These are phyloP conservation scores for Monodelphis domestica DNA, from an alignment of 2,797 vertebrate genomes.

Conservation along the genomic window DNA sequence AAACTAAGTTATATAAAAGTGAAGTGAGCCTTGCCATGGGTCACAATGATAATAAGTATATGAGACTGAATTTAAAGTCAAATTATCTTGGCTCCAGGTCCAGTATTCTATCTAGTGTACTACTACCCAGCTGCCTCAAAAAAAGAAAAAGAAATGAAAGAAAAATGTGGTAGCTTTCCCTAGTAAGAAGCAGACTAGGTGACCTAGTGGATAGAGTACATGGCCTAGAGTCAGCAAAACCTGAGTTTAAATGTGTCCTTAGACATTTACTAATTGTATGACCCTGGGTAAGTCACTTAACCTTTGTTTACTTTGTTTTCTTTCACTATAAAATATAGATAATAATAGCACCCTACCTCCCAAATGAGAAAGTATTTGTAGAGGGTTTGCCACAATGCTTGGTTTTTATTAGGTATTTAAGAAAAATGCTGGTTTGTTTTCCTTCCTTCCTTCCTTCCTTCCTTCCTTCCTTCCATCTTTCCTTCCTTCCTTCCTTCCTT, in stretches of 20 bases:
- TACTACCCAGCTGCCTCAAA: too few species aligned
- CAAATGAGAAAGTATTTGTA: background rate
- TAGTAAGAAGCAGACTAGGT: background rate
- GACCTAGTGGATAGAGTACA: background rate
- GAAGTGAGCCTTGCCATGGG: background rate
- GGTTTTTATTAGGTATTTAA: background rate
- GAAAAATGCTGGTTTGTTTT: constrained; percentile 28
- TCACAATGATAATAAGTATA: background rate
- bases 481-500: too few species aligned
- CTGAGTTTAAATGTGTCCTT: background rate
- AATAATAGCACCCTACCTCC: background rate
- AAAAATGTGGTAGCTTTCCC: background rate
- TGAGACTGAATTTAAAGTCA: background rate
- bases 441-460: background rate
- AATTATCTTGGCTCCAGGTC: background rate
- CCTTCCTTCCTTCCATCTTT: too few species aligned
- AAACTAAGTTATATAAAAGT: background rate
- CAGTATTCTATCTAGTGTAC: background rate
- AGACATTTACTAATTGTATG: background rate
- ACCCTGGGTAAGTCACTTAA: background rate
- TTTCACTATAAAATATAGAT: background rate
- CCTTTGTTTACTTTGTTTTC: background rate
- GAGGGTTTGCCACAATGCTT: background rate
- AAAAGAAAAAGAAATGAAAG: too few species aligned
- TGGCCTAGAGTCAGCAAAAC: background rate